Evolutionary conservation across 2,797 vertebrate species (phyloP).

Genomic region (Chiroxiphia lanceolata): DNA sequence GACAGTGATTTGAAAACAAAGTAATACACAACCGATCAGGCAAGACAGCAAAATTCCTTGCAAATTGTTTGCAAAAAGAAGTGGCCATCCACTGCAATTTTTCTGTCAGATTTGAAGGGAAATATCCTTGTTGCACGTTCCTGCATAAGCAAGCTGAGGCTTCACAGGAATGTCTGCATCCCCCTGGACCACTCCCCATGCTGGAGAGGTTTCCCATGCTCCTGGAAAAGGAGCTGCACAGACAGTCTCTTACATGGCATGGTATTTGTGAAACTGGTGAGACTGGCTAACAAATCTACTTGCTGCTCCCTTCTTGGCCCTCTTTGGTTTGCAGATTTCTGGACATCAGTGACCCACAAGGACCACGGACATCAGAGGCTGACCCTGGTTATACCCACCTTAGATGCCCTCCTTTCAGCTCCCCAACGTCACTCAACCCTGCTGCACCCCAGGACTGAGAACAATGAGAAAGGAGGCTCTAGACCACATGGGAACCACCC

Average conservation of each 20-base stretch:
- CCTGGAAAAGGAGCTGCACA: neutral
- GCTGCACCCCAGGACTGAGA: neutral
- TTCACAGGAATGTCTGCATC: neutral
- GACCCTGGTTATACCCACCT: neutral
- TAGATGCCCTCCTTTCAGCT: neutral
- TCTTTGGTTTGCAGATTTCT: neutral
- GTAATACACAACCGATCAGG: neutral
- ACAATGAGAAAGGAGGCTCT: neutral
- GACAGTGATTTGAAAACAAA: constrained; percentile 9
- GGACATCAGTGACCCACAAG: neutral
- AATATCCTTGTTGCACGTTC: neutral
- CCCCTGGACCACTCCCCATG: rapidly evolving
- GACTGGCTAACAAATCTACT: neutral
- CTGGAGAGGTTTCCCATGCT: neutral
- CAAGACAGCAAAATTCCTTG: neutral
- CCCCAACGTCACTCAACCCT: neutral
- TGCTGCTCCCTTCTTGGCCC: neutral
- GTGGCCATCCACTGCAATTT: constrained; percentile 25
- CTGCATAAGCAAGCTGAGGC: neutral
- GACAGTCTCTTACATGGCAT: neutral
- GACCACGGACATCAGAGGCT: neutral
- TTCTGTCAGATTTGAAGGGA: constrained; percentile 25
- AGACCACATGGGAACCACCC: neutral
- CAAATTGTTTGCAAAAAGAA: neutral
- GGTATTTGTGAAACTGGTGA: neutral